Evolutionary conservation across 1,140 invertebrate species (phyloP), one percentile per base, ranked within the genome.

Genomic region (Zaprionus lachaisei): DNA sequence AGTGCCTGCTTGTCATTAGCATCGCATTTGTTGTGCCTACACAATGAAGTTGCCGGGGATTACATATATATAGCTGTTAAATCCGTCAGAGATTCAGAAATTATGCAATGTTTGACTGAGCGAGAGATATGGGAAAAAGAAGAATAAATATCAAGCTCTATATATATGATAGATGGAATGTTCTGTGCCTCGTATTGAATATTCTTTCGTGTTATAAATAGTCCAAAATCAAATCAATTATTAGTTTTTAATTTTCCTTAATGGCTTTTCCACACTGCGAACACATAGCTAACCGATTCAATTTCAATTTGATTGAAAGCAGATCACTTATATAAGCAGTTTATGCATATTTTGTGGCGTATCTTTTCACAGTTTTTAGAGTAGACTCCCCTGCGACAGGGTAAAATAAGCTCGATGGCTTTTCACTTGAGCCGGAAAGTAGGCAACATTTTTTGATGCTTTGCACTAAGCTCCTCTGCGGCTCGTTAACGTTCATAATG

Each of bases 1-100:
- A 34, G 61, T 67, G 58, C 71, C 55, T 79, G 61, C 20, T 56
- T 83, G 81, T 83, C 81, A 83, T 83, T 83, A 84, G 81, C 78
- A 77, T 77, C 15, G 62, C 74, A 84, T 83, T 83, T 81, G 69
- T 77, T 81, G 60, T 60, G 54, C 28, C 51, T 9, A 51, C 61
- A 55, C 57, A 61, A 69, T 69, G 49, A 55, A 34, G 71, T 51
- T 51, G 47, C 20, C 47, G 20, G 11, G 20, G 47, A 51, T 51
- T 51, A 51, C 14, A 47, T 51, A 38, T 44, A 7, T 17, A 44
- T 9, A 44, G 41, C 41, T 44, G n/a, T 9, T 47, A 57, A 58
- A 34, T 38, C 54, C 54, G 31, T 47, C 54, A 2, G 17, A 20
- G 54, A 51, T 9, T 17, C 47, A 20, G 9, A 51, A 49, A 49